These are phyloP conservation scores for Drosophila putrida DNA, from an alignment of 2,888 invertebrate species.

Conservation along the genomic window DNA sequence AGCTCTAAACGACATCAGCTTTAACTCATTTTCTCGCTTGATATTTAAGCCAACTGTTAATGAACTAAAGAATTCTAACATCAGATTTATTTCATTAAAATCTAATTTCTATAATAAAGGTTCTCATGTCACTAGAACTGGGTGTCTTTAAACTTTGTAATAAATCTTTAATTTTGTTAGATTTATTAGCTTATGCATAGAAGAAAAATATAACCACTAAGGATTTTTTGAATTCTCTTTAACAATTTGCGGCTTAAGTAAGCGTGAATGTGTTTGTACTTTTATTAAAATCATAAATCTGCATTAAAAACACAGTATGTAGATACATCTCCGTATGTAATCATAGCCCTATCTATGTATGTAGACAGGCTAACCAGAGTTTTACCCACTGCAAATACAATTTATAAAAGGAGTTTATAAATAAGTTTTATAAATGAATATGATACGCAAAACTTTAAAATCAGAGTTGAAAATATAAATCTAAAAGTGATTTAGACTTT, in stretches of 20 bases:
- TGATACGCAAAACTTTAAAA: neutral
- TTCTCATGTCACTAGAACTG: neutral
- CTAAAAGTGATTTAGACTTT: too few relatives aligned
- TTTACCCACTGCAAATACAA: conserved; percentile 10
- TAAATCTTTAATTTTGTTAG: neutral
- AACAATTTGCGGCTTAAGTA: conserved; percentile 53
- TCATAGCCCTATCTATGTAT: conserved; percentile 14
- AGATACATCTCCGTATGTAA: conserved; percentile 25
- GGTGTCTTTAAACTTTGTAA: neutral
- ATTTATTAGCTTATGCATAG: neutral
- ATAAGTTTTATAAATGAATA: too few relatives aligned
- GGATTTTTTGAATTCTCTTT: conserved; percentile 48
- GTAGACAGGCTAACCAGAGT: conserved; percentile 26
- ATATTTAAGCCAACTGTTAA: conserved; percentile 5
- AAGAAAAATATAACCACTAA: neutral
- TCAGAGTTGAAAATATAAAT: neutral
- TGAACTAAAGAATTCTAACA: neutral
- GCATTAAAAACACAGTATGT: conserved; percentile 64
- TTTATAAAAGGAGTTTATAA: neutral
- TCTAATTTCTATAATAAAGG: too few relatives aligned
- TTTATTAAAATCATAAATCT: conserved; percentile 79
- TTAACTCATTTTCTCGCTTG: conserved; percentile 58
- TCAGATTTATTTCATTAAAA: conserved; percentile 11
- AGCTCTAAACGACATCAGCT: conserved; percentile 56
- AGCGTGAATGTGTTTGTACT: conserved; percentile 23